These are phyloP conservation scores for Drosophila vallismaia DNA, from an alignment of 2,888 invertebrate species.

Conservation along the genomic window DNA sequence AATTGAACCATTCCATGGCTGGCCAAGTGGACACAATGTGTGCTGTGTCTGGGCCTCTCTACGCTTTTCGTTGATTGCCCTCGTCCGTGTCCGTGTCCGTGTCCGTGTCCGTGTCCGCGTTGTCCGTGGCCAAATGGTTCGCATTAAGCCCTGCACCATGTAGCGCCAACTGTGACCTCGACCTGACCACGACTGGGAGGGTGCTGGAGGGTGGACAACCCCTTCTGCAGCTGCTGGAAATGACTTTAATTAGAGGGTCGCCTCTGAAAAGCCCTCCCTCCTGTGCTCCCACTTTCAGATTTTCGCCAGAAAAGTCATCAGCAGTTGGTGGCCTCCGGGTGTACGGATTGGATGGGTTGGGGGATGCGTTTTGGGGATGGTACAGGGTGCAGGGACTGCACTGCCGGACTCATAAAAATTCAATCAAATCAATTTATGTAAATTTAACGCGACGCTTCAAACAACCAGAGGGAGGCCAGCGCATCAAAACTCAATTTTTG, in stretches of 20 bases:
- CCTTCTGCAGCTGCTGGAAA: constrained; percentile 66
- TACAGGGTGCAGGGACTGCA: background rate
- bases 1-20: background rate
- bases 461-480: constrained; percentile 15
- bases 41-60: constrained; percentile 22
- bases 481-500: constrained; percentile 37
- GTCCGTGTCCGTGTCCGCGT: constrained; percentile 14
- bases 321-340: constrained; percentile 38
- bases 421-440: constrained; percentile 84
- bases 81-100: constrained; percentile 34
- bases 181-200: constrained; percentile 17
- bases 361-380: background rate
- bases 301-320: constrained; percentile 59
- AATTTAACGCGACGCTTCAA: constrained; percentile 81
- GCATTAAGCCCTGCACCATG: constrained; percentile 56
- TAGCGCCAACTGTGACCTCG: constrained; percentile 77
- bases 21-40: constrained; percentile 19
- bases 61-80: constrained; percentile 35
- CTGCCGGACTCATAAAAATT: constrained; percentile 81
- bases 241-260: constrained; percentile 72
- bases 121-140: constrained; percentile 40
- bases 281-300: background rate
- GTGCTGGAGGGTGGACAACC: background rate
- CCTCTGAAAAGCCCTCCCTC: background rate
- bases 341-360: background rate